Evolutionary conservation across 2,113 vertebrate genomes (phyloP).

Genomic region (Nesoenas mayeri): DNA sequence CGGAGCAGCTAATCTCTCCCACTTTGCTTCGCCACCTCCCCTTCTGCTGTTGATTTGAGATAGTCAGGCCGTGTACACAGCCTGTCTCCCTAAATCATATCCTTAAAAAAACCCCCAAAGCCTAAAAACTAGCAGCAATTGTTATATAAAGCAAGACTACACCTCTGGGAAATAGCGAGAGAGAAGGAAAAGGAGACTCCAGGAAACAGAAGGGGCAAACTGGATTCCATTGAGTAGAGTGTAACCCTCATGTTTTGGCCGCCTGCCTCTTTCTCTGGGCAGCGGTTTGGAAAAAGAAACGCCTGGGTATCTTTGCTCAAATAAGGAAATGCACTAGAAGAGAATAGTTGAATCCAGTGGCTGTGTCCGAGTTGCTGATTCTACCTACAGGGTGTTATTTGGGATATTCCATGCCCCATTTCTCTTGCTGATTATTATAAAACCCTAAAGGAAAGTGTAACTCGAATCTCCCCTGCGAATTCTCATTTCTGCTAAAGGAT

Average conservation of each 20-base stretch:
- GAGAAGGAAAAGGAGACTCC: background rate
- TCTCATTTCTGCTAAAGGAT: background rate
- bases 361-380: background rate
- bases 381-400: background rate
- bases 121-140: background rate
- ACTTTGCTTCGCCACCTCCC: background rate
- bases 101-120: background rate
- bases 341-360: background rate
- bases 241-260: conserved; percentile 17
- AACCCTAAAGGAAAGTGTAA: background rate
- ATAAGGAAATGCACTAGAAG: background rate
- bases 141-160: background rate
- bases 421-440: background rate
- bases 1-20: background rate
- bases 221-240: background rate
- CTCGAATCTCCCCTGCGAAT: background rate
- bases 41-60: background rate
- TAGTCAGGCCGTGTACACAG: background rate
- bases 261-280: background rate
- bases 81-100: background rate
- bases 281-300: background rate
- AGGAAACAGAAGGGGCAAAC: background rate
- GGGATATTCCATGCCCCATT: background rate
- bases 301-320: background rate
- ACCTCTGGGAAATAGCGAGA: background rate